Percentiles rank a stretch among this genome's conserved stretches.
These are phyloP conservation scores for Gavia stellata DNA, from an alignment of 2,113 vertebrate genomes.

Conservation along the genomic window DNA sequence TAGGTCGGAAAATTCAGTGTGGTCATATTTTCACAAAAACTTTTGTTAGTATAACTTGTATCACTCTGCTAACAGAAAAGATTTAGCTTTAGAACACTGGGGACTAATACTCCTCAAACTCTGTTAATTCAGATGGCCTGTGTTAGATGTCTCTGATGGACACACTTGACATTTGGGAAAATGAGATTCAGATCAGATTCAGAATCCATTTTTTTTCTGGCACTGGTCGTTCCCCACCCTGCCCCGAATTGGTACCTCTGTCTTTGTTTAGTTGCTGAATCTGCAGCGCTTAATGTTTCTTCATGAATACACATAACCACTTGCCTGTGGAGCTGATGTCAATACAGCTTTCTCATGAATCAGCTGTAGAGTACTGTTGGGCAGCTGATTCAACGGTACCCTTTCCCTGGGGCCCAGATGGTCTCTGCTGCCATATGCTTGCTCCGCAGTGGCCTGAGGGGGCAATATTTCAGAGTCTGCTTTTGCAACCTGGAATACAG, in stretches of 20 bases:
- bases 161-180: not conserved
- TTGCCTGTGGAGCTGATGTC: conserved; percentile 26
- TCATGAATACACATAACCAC: not conserved
- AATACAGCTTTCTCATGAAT: not conserved
- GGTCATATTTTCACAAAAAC: not conserved
- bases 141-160: not conserved
- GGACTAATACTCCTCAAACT: not conserved
- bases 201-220: not conserved
- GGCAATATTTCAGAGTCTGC: not conserved
- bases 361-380: not conserved
- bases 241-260: not conserved
- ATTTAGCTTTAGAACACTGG: not conserved
- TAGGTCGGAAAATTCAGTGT: not conserved
- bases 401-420: not conserved
- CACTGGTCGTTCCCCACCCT: not conserved
- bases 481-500: not conserved
- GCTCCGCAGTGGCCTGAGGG: not conserved
- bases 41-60: not conserved
- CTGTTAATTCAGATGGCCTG: not conserved
- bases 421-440: not conserved
- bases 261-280: not conserved
- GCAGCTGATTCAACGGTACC: not conserved
- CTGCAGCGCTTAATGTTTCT: not conserved
- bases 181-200: not conserved
- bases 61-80: not conserved